A percentile compares a stretch with the other conserved stretches of the same genome.
phyloP scores from a whole-genome alignment of 2,113 vertebrate genomes.

The Leucoraja erinaceus region DNA sequence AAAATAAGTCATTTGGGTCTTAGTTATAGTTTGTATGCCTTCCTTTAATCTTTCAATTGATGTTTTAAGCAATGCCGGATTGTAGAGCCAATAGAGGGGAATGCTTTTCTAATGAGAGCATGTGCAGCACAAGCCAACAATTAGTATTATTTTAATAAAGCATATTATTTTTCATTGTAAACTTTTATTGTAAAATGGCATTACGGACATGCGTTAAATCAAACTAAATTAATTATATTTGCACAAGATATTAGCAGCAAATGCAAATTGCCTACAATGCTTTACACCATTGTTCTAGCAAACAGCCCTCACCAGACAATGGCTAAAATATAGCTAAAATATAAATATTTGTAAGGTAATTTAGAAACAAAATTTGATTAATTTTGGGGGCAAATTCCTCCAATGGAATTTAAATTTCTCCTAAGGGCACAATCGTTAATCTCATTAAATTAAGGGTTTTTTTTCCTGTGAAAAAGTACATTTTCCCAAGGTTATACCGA shows the following conservation, averaged over 20 bases:
- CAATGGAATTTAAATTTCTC: background rate
- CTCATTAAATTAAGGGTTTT: background rate
- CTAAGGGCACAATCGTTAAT: background rate
- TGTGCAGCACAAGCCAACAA: background rate
- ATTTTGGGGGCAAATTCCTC: constrained; percentile 16
- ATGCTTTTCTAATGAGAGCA: background rate
- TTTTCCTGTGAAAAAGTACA: constrained; percentile 1
- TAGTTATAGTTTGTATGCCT: background rate
- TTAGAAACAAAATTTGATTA: constrained; percentile 15
- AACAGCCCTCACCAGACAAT: constrained; percentile 20
- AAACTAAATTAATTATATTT: background rate
- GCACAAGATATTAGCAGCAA: background rate
- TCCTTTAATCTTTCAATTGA: background rate
- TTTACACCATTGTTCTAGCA: background rate
- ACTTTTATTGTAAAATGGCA: background rate
- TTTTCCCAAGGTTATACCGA: constrained; percentile 23
- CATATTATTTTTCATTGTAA: background rate
- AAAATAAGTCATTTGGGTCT: background rate
- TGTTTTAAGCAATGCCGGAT: background rate
- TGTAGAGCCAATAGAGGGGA: background rate
- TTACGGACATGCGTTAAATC: too few relatives aligned
- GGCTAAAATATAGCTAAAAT: background rate
- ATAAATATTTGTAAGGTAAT: background rate
- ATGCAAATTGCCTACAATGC: background rate
- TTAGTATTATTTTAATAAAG: background rate